These are phyloP conservation scores for Pollenia amentaria DNA, from an alignment of 2,888 invertebrate species.

Conservation along the genomic window DNA sequence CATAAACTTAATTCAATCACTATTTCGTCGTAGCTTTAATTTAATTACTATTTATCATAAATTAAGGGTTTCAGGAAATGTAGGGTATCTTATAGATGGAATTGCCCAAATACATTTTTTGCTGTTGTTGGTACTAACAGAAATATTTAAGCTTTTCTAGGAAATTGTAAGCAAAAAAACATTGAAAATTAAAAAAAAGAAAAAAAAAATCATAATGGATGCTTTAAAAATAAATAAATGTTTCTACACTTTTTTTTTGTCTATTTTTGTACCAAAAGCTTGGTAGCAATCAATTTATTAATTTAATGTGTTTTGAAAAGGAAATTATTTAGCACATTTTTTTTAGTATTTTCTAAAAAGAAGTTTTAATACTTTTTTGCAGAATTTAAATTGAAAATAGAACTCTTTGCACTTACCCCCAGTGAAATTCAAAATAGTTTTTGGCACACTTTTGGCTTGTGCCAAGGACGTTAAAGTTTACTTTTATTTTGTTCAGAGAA, in stretches of 20 bases:
- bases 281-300: conserved; percentile 40
- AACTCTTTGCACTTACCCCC: too few species aligned
- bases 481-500: not conserved
- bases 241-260: not conserved
- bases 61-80: too few species aligned
- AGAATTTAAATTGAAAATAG: not conserved
- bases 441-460: conserved; percentile 29
- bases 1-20: too few species aligned
- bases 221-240: conserved; percentile 18
- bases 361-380: too few species aligned
- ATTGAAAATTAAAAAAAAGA: conserved; percentile 16
- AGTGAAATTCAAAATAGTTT: conserved; percentile 2
- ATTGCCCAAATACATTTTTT: not conserved
- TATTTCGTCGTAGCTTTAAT: too few species aligned
- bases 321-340: not conserved
- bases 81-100: too few species aligned
- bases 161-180: conserved; percentile 49
- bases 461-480: conserved; percentile 17
- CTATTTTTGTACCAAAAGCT: conserved; percentile 1
- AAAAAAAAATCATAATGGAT: not conserved
- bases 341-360: not conserved
- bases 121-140: conserved; percentile 23
- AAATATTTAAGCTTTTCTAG: conserved; percentile 44
- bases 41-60: too few species aligned
- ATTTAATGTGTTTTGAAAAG: not conserved